Percentiles rank a stretch among this genome's conserved stretches.
Evolutionary conservation across 1,140 invertebrate genomes (phyloP).

Genomic region (Mamestra configurata): DNA sequence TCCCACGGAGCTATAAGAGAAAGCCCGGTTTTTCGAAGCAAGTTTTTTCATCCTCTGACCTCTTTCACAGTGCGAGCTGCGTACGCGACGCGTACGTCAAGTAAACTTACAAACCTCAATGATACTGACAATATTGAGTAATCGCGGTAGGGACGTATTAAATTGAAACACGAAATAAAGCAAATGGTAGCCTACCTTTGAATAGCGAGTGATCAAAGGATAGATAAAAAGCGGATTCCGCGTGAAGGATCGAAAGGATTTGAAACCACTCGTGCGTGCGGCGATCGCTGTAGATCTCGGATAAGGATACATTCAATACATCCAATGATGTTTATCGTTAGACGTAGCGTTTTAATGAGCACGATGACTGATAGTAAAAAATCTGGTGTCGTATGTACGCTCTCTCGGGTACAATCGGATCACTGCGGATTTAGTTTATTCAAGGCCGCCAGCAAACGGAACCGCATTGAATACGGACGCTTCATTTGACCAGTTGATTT

Average conservation of each 20-base stretch:
- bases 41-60: constrained; percentile 64
- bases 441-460: constrained; percentile 47
- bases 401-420: constrained; percentile 18
- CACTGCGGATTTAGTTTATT: constrained; percentile 17
- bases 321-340: constrained; percentile 50
- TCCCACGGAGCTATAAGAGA: constrained; percentile 72
- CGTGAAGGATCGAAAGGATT: constrained; percentile 57
- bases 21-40: constrained; percentile 65
- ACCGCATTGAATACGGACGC: constrained; percentile 49
- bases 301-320: constrained; percentile 57
- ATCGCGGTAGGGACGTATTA: constrained; percentile 17
- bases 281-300: constrained; percentile 56
- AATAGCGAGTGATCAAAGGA: constrained; percentile 67
- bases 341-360: constrained; percentile 44
- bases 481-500: constrained; percentile 60
- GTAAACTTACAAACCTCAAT: constrained; percentile 6
- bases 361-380: constrained; percentile 41
- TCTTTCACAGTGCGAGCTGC: constrained; percentile 51
- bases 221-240: constrained; percentile 52
- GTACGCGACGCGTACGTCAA: constrained; percentile 28
- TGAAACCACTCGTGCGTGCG: constrained; percentile 60
- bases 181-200: constrained; percentile 49
- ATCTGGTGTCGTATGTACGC: constrained; percentile 38
- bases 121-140: constrained; percentile 15
- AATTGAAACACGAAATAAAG: constrained; percentile 27